These are phyloP conservation scores for Saccopteryx bilineata DNA, from an alignment of 2,113 vertebrate species.

Conservation along the genomic window DNA sequence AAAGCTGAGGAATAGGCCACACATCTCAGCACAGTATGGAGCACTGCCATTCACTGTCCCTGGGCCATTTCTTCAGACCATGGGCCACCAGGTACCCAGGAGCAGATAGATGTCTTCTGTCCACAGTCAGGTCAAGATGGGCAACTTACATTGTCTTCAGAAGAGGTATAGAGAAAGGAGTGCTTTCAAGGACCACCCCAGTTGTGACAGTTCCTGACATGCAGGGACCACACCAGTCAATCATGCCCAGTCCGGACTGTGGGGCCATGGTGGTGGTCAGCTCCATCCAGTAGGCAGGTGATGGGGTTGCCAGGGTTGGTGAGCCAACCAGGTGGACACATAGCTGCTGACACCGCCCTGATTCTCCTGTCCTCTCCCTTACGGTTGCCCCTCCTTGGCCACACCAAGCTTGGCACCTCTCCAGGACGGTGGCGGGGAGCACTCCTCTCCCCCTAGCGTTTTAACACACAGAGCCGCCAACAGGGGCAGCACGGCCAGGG, in stretches of 20 bases:
- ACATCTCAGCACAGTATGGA: constrained; percentile 49
- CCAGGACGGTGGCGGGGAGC: constrained; percentile 48
- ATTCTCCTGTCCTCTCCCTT: constrained; percentile 65
- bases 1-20: constrained; percentile 48
- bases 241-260: constrained; percentile 39
- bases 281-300: constrained; percentile 52
- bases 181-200: constrained; percentile 63
- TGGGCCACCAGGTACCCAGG: background rate
- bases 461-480: constrained; percentile 76
- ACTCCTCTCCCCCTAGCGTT: constrained; percentile 59
- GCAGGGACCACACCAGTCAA: constrained; percentile 30
- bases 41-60: constrained; percentile 43
- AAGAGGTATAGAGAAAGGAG: constrained; percentile 79
- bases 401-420: constrained; percentile 56
- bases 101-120: constrained; percentile 64
- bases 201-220: constrained; percentile 72
- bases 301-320: background rate
- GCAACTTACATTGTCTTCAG: constrained; percentile 73
- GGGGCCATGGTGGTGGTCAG: background rate
- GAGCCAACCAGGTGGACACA: constrained; percentile 31
- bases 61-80: constrained; percentile 68
- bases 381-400: constrained; percentile 62
- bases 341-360: constrained; percentile 48
- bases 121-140: constrained; percentile 63
- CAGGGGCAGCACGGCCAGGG: constrained; percentile 70